Base-by-base conservation (phyloP, 2,797 vertebrate genomes). In the Remorina albescens region DNA sequence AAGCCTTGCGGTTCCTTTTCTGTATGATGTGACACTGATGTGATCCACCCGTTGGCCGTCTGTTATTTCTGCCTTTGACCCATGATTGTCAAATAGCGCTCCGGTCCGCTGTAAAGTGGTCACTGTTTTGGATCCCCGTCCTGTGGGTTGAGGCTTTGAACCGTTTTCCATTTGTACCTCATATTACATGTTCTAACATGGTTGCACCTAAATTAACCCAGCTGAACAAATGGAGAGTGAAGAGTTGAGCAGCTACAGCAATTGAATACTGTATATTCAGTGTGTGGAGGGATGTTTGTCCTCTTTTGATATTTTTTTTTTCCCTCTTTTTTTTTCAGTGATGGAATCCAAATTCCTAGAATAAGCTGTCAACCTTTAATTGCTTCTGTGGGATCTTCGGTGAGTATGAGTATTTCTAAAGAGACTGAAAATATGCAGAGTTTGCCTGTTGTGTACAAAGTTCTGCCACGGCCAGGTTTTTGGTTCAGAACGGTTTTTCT, bases 341-440 rank as follows among this genome's bases (percentile, higher is more conserved):
- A 76, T 67, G 71, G 76, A 84, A 71, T 80, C 81, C 37, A 39
- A 53, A 84, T 84, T 86, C 86, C 62, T 34, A 74, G 82, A 91
- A 76, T 73, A 34, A 88, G 86, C 82, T 61, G 73, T 74, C 55
- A 67, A 46, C 64, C 55, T 75, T 69, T 65, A 56, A 81, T 65
- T 58, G 67, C 70, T 67, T 90, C 74, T 63, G 46, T 42, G 63
- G 67, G 65, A 82, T 84, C 55, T 83, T 65, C 62, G 87, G 91
- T 91, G 86, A 92, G 90, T 90, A 67, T 80, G 67, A 76, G 56
- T 67, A 54, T 71, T 85, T 84, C 71, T 58, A 63, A 71, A 76
- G 36, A 58, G 42, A 37, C 58, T 58, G 61, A 55, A 69, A 39
- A 76, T 67, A 59, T 59, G 67, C 57, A 82, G 60, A 49, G 36